phyloP scores from a whole-genome alignment of 2,888 invertebrate genomes.

The Dicyrtomina minuta region DNA sequence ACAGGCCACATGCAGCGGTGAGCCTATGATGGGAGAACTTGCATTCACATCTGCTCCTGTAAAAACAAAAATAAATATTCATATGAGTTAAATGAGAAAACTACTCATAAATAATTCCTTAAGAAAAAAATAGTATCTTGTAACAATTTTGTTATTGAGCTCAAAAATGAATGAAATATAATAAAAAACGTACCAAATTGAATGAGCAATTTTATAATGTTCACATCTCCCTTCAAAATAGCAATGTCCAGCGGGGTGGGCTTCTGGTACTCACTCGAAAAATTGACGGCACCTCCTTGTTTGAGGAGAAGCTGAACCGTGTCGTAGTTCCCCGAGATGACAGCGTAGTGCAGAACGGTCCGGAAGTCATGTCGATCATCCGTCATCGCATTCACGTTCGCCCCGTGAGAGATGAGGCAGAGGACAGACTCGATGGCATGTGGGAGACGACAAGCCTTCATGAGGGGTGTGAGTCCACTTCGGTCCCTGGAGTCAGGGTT shows the following conservation, averaged over 20 bases:
- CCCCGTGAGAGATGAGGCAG: conserved; percentile 75
- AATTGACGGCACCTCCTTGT: conserved; percentile 75
- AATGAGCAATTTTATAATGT: conserved; percentile 70
- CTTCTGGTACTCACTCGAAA: conserved; percentile 64
- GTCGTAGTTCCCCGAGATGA: conserved; percentile 71
- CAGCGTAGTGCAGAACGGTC: conserved; percentile 85
- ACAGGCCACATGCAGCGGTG: conserved; percentile 79
- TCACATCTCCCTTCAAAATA: conserved; percentile 76
- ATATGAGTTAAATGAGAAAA: no score
- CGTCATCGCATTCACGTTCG: conserved; percentile 81
- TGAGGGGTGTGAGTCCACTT: conserved; percentile 83
- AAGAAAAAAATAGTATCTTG: neutral
- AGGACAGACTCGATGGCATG: conserved; percentile 76
- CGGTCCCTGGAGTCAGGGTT: conserved; percentile 83
- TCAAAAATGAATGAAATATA: neutral
- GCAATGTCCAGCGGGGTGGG: conserved; percentile 83
- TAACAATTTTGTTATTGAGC: neutral
- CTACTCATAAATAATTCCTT: neutral
- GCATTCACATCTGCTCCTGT: conserved; percentile 76
- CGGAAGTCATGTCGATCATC: conserved; percentile 83
- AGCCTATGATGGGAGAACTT: conserved; percentile 77
- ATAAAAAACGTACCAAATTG: conserved; percentile 63
- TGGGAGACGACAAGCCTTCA: conserved; percentile 82
- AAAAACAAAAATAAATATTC: no score
- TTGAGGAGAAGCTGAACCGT: conserved; percentile 75